phyloP scores from a whole-genome alignment of 2,888 invertebrate species.

The Leucophenga montana region DNA sequence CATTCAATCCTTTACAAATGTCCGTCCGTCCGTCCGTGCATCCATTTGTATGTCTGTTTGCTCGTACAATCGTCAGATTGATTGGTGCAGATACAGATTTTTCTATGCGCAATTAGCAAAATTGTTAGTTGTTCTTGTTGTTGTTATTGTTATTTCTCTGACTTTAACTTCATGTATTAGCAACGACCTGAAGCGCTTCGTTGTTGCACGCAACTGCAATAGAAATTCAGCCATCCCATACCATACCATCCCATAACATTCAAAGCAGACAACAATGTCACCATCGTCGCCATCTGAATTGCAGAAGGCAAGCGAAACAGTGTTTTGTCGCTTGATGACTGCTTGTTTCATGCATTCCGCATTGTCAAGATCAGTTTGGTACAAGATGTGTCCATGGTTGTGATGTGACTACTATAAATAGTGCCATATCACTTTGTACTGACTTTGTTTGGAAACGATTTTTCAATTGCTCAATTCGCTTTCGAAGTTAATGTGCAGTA shows the following conservation, averaged over 20 bases:
- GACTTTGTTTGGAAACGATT: background rate
- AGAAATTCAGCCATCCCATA: too few relatives aligned
- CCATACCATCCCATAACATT: too few relatives aligned
- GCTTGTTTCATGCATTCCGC: constrained; percentile 22
- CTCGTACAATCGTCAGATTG: constrained; percentile 16
- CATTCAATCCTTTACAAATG: constrained; percentile 17
- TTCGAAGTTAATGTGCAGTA: too few relatives aligned
- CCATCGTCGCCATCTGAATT: too few relatives aligned
- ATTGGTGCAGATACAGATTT: constrained; percentile 19
- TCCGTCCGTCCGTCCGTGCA: constrained; percentile 46
- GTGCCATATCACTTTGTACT: too few relatives aligned
- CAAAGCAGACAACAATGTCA: too few relatives aligned
- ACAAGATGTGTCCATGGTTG: constrained; percentile 42
- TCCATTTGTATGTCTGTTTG: constrained; percentile 28
- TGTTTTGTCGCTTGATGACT: constrained; percentile 8
- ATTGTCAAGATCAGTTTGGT: constrained; percentile 33
- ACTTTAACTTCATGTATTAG: too few relatives aligned
- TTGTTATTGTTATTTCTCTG: too few relatives aligned
- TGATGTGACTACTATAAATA: too few relatives aligned
- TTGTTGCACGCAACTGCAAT: too few relatives aligned
- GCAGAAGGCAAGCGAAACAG: background rate
- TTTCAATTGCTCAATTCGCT: background rate
- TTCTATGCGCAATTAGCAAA: constrained; percentile 21
- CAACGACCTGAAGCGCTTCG: too few relatives aligned
- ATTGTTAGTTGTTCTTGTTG: constrained; percentile 11